A percentile compares a stretch with the other conserved stretches of the same genome.
Conservation (phyloP, 2,113 vertebrate genomes). For the Oceanodroma tethys region DNA sequence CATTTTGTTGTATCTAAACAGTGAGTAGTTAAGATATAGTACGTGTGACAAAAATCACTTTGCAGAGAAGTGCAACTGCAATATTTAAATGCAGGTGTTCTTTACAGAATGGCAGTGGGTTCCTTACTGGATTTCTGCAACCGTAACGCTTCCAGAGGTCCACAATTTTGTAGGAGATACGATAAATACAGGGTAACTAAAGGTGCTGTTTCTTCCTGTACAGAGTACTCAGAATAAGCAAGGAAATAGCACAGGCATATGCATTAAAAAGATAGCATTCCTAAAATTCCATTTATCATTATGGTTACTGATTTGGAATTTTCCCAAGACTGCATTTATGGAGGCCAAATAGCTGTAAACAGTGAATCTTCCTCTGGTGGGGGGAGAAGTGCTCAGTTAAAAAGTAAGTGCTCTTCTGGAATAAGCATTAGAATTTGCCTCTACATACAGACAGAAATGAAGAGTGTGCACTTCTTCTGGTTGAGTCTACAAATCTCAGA, state of each 20-base stretch:
- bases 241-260: not conserved
- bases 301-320: not conserved
- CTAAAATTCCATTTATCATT: not conserved
- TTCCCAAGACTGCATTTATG: not conserved
- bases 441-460: not conserved
- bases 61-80: not conserved
- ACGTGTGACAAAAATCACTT: not conserved
- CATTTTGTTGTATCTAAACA: conserved; percentile 93
- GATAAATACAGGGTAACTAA: not conserved
- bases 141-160: not conserved
- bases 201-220: not conserved
- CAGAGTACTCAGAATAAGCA: not conserved
- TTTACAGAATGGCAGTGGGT: not conserved
- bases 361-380: not conserved
- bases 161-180: not conserved
- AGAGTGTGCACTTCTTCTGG: not conserved
- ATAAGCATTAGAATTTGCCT: not conserved
- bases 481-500: not conserved
- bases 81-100: not conserved
- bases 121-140: not conserved
- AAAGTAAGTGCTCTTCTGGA: not conserved
- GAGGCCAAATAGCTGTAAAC: not conserved
- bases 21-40: conserved; percentile 71
- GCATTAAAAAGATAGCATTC: not conserved
- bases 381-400: not conserved